phyloP scores from a whole-genome alignment of 1,140 invertebrate genomes.

The Contarinia nasturtii region DNA sequence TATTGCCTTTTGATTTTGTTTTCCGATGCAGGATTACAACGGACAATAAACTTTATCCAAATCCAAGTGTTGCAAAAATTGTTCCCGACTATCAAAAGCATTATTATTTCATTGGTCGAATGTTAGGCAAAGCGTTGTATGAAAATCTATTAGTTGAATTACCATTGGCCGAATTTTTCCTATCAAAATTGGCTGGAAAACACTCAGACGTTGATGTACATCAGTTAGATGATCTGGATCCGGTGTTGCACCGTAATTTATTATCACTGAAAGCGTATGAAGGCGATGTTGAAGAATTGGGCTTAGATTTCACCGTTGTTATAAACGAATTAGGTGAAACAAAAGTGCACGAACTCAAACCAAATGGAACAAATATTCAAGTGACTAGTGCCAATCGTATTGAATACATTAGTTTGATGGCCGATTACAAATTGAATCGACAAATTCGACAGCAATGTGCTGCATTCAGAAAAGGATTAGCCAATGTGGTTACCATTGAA shows the following conservation, averaged over 20 bases:
- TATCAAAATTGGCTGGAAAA: slow-evolving; percentile 65
- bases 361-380: slow-evolving; percentile 68
- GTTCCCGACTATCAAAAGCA: slow-evolving; percentile 74
- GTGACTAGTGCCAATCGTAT: slow-evolving; percentile 84
- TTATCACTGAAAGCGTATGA: slow-evolving; percentile 69
- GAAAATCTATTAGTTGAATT: slow-evolving; percentile 89
- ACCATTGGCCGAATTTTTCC: slow-evolving; percentile 82
- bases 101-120: slow-evolving; percentile 89
- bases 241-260: slow-evolving; percentile 77
- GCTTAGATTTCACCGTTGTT: slow-evolving; percentile 85
- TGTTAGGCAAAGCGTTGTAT: slow-evolving; percentile 90
- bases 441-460: slow-evolving; percentile 75
- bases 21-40: slow-evolving; percentile 43
- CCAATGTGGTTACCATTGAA: slow-evolving; percentile 72
- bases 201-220: slow-evolving; percentile 78
- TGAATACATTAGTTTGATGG: slow-evolving; percentile 91
- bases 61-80: slow-evolving; percentile 71
- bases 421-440: slow-evolving; percentile 86
- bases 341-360: slow-evolving; percentile 74
- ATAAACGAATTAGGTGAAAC: slow-evolving; percentile 82
- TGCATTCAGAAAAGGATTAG: slow-evolving; percentile 70
- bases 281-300: slow-evolving; percentile 57
- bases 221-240: slow-evolving; percentile 82
- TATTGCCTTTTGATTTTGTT: not conserved
- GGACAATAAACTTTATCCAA: slow-evolving; percentile 89